A percentile compares a stretch with the other conserved stretches of the same genome.
Evolutionary conservation across 2,797 vertebrate genomes (phyloP).

Genomic region (Rallus crepitans): DNA sequence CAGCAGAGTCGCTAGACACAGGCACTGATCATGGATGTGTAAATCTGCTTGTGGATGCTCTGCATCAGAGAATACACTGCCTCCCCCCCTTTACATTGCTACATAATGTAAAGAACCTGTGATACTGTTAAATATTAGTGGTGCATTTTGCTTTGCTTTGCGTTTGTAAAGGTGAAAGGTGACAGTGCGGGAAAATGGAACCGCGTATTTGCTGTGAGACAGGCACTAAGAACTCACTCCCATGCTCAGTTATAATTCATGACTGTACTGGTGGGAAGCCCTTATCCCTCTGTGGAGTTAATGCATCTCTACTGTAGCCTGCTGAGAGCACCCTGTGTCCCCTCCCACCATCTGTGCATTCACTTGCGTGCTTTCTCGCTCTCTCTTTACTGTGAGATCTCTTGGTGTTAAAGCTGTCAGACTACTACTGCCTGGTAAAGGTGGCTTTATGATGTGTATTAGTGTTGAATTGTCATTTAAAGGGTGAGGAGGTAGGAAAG

Average conservation of each 20-base stretch:
- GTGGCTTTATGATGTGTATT: slow-evolving; percentile 66
- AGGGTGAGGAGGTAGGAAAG: slow-evolving; percentile 38
- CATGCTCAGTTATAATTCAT: slow-evolving; percentile 86
- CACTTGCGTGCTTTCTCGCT: slow-evolving; percentile 51
- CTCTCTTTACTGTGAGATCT: slow-evolving; percentile 63
- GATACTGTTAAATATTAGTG: slow-evolving; percentile 74
- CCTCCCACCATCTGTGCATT: slow-evolving; percentile 81
- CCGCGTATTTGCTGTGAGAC: slow-evolving; percentile 79
- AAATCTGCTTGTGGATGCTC: not conserved
- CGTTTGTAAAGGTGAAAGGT: slow-evolving; percentile 81
- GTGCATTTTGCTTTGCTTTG: slow-evolving; percentile 73
- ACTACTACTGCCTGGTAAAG: slow-evolving; percentile 66
- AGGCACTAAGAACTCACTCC: slow-evolving; percentile 77
- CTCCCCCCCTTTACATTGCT: not conserved
- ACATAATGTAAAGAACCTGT: slow-evolving; percentile 44
- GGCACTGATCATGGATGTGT: slow-evolving; percentile 26
- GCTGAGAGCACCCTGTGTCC: slow-evolving; percentile 83
- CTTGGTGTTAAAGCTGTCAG: slow-evolving; percentile 68
- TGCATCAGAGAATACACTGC: not conserved
- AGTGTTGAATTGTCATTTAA: slow-evolving; percentile 55
- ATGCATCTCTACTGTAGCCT: slow-evolving; percentile 83
- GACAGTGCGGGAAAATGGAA: slow-evolving; percentile 78
- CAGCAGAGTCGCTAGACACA: slow-evolving; percentile 23
- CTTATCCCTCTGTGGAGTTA: slow-evolving; percentile 84
- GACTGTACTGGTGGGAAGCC: slow-evolving; percentile 80